Evolutionary conservation across 2,797 vertebrate genomes (phyloP).

Genomic region (Brachyrhaphis roseni): DNA sequence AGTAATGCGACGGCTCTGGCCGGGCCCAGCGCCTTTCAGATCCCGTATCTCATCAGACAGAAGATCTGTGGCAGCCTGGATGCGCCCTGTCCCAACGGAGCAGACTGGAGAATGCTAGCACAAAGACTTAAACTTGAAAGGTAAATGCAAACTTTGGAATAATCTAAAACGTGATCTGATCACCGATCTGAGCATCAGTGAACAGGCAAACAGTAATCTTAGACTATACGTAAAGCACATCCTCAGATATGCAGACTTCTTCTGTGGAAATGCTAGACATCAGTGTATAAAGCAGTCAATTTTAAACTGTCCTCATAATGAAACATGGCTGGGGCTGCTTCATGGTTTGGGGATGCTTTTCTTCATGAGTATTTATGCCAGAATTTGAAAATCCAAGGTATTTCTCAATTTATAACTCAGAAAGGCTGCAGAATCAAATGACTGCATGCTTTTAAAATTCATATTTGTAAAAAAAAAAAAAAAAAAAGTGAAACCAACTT

Average conservation of each 20-base stretch:
- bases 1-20: constrained; percentile 92
- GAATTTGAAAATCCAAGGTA: not conserved
- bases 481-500: not conserved
- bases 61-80: constrained; percentile 99
- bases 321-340: not conserved
- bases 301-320: not conserved
- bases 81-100: constrained; percentile 90
- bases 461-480: not conserved
- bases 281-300: not conserved
- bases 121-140: constrained; percentile 98
- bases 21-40: constrained; percentile 99
- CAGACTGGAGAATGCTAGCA: constrained; percentile 96
- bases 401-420: not conserved
- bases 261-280: not conserved
- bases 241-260: not conserved
- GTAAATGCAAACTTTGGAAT: constrained; percentile 66
- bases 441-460: not conserved
- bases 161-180: not conserved
- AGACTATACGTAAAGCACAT: not conserved
- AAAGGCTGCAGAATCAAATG: not conserved
- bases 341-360: not conserved
- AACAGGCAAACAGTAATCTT: not conserved
- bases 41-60: constrained; percentile 99
- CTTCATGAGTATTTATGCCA: not conserved
- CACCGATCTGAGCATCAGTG: not conserved